Percentiles rank a stretch among this genome's conserved stretches.
Evolutionary conservation across 2,888 invertebrate genomes (phyloP).

Genomic region (Mimumesa dahlbomi): DNA sequence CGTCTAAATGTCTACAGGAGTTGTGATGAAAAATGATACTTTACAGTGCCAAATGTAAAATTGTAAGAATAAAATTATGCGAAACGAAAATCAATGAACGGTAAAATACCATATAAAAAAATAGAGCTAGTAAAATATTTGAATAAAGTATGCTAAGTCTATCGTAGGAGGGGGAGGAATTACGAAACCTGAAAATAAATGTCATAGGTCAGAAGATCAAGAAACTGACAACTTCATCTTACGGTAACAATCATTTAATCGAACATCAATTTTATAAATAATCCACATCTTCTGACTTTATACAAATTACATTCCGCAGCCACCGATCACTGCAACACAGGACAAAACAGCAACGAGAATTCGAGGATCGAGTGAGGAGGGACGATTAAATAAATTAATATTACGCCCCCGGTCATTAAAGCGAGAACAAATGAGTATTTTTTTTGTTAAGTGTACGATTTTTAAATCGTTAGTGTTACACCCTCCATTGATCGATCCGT

Average conservation of each 20-base stretch:
- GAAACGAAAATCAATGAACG: too few relatives aligned
- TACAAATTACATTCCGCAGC: conserved; percentile 72
- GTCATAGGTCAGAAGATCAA: too few relatives aligned
- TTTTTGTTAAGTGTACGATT: conserved; percentile 3
- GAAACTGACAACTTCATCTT: conserved; percentile 39
- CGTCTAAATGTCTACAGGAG: too few relatives aligned
- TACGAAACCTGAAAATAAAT: too few relatives aligned
- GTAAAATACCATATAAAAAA: too few relatives aligned
- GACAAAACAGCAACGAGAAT: conserved; percentile 51
- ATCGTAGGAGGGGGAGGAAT: too few relatives aligned
- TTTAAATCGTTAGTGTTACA: conserved; percentile 8
- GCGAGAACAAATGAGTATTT: conserved; percentile 44
- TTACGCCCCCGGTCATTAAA: background rate
- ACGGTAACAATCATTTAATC: conserved; percentile 79
- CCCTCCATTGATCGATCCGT: conserved; percentile 61
- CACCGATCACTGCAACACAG: conserved; percentile 48
- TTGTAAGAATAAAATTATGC: too few relatives aligned
- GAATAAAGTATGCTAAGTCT: too few relatives aligned
- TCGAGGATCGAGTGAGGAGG: conserved; percentile 58
- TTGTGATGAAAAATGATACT: too few relatives aligned
- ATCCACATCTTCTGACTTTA: conserved; percentile 73
- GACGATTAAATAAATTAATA: conserved; percentile 46
- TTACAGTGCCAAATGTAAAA: too few relatives aligned
- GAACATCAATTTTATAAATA: conserved; percentile 78
- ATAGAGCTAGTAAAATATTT: too few relatives aligned